Evolutionary conservation across 2,113 vertebrate genomes (phyloP).

Genomic region (Pipa parva): DNA sequence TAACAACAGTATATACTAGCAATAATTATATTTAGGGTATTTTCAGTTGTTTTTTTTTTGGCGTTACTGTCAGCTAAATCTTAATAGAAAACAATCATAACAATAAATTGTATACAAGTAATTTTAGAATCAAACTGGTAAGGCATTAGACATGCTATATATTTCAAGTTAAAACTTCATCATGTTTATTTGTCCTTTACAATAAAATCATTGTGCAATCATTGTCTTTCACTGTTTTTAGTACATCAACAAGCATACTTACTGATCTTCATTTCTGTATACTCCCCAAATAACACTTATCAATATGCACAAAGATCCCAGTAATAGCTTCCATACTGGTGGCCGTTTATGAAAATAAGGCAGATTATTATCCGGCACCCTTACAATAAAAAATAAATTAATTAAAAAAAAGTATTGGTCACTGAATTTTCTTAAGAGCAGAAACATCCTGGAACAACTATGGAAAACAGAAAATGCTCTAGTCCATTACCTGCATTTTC

Average conservation of each 20-base stretch:
- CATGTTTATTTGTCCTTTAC: no score
- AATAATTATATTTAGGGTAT: no score
- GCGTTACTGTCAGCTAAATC: no score
- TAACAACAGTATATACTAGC: no score
- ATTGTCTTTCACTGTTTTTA: neutral
- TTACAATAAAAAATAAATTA: slow-evolving; percentile 27
- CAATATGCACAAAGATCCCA: slow-evolving; percentile 71
- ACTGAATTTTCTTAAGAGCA: neutral
- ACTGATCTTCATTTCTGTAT: slow-evolving; percentile 94
- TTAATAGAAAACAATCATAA: no score
- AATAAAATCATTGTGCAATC: no score
- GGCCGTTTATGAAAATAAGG: slow-evolving; percentile 89
- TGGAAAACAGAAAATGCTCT: neutral
- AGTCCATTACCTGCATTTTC: slow-evolving; percentile 79
- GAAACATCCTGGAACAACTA: neutral
- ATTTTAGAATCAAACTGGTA: no score
- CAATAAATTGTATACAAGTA: no score
- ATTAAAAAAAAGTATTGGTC: neutral
- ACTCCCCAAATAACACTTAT: slow-evolving; percentile 83
- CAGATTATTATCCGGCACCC: slow-evolving; percentile 82
- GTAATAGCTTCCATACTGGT: slow-evolving; percentile 77
- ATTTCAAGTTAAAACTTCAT: no score
- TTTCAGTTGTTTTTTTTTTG: no score
- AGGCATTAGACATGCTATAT: no score
- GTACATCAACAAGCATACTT: slow-evolving; percentile 51